Evolutionary conservation across 2,797 vertebrate species (phyloP).

Genomic region (Rousettus madagascariensis): DNA sequence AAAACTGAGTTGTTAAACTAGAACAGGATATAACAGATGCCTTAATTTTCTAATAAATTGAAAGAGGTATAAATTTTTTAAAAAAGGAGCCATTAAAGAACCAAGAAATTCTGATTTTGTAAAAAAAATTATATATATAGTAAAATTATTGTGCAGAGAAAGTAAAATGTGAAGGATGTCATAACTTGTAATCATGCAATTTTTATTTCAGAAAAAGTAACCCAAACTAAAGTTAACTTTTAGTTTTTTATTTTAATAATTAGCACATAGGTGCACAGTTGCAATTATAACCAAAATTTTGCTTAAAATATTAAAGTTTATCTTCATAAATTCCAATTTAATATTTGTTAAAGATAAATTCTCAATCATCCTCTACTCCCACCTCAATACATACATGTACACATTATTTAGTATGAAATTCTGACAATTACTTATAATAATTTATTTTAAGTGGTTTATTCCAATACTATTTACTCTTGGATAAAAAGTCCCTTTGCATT

Average conservation of each 20-base stretch:
- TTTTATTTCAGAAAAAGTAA: constrained; percentile 16
- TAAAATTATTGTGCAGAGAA: not conserved
- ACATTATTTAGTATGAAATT: constrained; percentile 49
- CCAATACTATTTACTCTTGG: not conserved
- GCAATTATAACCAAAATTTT: not conserved
- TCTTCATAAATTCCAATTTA: constrained; percentile 1
- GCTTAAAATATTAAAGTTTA: not conserved
- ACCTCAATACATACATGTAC: not conserved
- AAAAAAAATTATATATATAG: not conserved
- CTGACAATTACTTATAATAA: not conserved
- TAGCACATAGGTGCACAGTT: not conserved
- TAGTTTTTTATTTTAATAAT: constrained; percentile 16
- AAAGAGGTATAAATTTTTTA: not conserved
- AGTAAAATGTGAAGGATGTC: not conserved
- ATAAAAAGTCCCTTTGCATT: constrained; percentile 5
- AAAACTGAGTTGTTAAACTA: not conserved
- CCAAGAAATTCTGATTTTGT: not conserved
- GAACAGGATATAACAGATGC: not conserved
- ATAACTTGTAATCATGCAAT: not conserved
- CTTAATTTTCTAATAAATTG: not conserved
- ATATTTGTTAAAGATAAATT: constrained; percentile 12
- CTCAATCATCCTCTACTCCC: not conserved
- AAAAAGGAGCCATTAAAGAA: not conserved
- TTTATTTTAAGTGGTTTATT: constrained; percentile 35
- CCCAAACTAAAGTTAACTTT: constrained; percentile 5